phyloP scores from a whole-genome alignment of 2,113 vertebrate genomes.

The Dunckerocampus dactyliophorus region DNA sequence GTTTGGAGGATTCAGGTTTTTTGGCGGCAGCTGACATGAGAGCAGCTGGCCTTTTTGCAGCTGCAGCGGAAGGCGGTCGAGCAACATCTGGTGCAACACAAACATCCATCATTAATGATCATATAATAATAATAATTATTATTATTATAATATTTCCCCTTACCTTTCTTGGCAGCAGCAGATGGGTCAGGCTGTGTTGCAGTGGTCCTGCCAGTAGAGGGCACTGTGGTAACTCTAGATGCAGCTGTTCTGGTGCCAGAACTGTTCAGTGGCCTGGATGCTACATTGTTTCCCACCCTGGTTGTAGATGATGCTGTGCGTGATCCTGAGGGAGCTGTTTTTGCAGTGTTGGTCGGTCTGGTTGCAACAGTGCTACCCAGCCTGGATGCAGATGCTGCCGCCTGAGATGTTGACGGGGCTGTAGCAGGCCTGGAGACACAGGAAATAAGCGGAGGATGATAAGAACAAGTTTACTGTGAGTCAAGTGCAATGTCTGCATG shows the following conservation, averaged over 20 bases:
- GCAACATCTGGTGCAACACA: slow-evolving; percentile 50
- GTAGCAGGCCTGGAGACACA: slow-evolving; percentile 42
- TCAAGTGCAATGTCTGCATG: too few relatives aligned
- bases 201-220: slow-evolving; percentile 56
- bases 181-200: slow-evolving; percentile 47
- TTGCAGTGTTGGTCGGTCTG: slow-evolving; percentile 30
- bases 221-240: slow-evolving; percentile 41
- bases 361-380: slow-evolving; percentile 26
- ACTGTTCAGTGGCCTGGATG: slow-evolving; percentile 34
- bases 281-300: slow-evolving; percentile 35
- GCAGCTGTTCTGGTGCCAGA: slow-evolving; percentile 28
- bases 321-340: neutral
- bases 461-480: slow-evolving; percentile 2
- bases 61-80: slow-evolving; percentile 36
- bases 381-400: slow-evolving; percentile 24
- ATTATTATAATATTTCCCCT: neutral
- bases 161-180: slow-evolving; percentile 67
- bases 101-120: neutral
- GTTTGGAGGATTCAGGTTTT: slow-evolving; percentile 56
- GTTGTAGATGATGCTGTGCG: slow-evolving; percentile 15
- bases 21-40: slow-evolving; percentile 40
- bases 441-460: neutral
- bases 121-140: neutral
- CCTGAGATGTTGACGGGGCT: slow-evolving; percentile 20
- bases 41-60: slow-evolving; percentile 52